phyloP scores from a whole-genome alignment of 2,888 invertebrate genomes.

The Trissolcus brochymenae region DNA sequence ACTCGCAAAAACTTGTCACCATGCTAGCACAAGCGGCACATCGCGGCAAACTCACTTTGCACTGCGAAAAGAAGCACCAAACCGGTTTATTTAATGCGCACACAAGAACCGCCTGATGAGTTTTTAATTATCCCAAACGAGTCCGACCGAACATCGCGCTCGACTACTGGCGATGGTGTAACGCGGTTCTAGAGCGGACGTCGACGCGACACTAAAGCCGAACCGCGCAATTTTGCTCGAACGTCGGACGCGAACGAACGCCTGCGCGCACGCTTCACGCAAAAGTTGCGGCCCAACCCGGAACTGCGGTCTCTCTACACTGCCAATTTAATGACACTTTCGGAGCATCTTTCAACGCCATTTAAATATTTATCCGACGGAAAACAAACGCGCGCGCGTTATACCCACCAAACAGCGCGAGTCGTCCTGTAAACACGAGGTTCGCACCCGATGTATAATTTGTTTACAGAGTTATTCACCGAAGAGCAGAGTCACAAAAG shows the following conservation, averaged over 20 bases:
- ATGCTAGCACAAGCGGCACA: constrained; percentile 61
- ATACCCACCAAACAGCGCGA: neutral
- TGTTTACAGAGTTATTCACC: neutral
- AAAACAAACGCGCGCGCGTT: constrained; percentile 30
- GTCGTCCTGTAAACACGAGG: no score
- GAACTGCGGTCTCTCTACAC: constrained; percentile 43
- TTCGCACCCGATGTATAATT: neutral
- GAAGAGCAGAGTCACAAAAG: no score
- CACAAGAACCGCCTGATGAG: constrained; percentile 16
- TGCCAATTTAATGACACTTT: constrained; percentile 55
- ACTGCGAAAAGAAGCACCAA: constrained; percentile 21
- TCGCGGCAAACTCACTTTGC: constrained; percentile 23
- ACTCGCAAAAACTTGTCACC: constrained; percentile 60
- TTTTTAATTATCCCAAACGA: constrained; percentile 36
- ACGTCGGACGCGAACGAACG: constrained; percentile 69
- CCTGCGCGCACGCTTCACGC: constrained; percentile 63
- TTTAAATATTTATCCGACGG: constrained; percentile 49
- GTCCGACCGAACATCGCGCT: constrained; percentile 40
- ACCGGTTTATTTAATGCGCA: constrained; percentile 4
- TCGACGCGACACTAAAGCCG: constrained; percentile 72
- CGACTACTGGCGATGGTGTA: constrained; percentile 20
- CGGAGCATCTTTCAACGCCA: constrained; percentile 45
- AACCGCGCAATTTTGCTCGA: constrained; percentile 59
- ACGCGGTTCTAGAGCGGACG: constrained; percentile 61
- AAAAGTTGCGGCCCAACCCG: constrained; percentile 29